Evolutionary conservation across 2,113 vertebrate species (phyloP), one percentile per base, ranked within the genome.

Genomic region (Pluvialis apricaria): DNA sequence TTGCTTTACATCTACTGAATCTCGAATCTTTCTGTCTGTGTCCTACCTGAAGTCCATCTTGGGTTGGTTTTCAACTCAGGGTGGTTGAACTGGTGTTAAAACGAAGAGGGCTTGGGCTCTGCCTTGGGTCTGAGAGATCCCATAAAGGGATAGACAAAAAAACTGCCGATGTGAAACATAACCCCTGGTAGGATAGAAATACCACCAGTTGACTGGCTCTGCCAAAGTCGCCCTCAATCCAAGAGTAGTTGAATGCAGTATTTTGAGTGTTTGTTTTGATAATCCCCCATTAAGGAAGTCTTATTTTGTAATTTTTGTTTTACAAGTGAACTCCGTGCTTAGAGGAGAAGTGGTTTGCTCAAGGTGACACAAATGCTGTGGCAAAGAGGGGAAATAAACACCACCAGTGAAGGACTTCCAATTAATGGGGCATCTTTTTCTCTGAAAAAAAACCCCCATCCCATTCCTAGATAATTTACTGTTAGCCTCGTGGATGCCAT

Each of bases 191-290:
- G 52, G 72, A 51, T 2, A 25, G 54, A 91, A 92, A 69, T 51
- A 13, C 14, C 19, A 10, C 31, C 31, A 18, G 11, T 3, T 58
- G 19, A 6, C 42, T 45, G 32, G 9, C 62, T 86, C 54, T 77
- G 32, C 72, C 10, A 54, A 21, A n/a, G 16, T 3, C n/a, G 10
- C 34, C 31, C 34, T 55, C 49, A 29, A 1, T 7, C 55, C 60
- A 32, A 16, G 9, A n/a, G 24, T 1, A 47, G 45, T 0, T 55
- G 70, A 32, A 34, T 25, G 55, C 0, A 4, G 10, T 5, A 7
- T 55, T 68, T 60, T 24, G 28, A 65, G 29, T 19, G 4, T 54
- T 40, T 57, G 13, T 80, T 80, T 85, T 65, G 17, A 69, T 19
- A 60, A 29, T 2, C 3, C 8, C 18, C 15, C 5, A 2, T 34